Percentiles rank a stretch among this genome's conserved stretches.
Conservation (phyloP, 2,113 vertebrate species). For the Austrofundulus limnaeus region DNA sequence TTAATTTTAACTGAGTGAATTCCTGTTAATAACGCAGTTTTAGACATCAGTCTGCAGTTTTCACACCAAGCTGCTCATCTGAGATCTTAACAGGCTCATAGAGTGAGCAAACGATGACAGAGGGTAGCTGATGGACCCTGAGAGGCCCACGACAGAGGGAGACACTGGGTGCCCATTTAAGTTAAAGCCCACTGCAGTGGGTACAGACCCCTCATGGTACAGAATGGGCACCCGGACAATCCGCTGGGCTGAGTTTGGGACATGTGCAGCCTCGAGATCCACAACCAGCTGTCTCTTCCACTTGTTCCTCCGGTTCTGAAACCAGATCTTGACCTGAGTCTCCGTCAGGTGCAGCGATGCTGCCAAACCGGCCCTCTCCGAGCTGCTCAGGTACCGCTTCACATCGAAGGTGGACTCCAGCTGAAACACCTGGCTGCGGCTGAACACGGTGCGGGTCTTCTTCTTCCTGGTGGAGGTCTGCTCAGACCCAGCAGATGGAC, state of each 20-base stretch:
- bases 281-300: slow-evolving; percentile 92
- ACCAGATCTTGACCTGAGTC: slow-evolving; percentile 94
- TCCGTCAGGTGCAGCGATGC: slow-evolving; percentile 87
- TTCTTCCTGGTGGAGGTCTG: slow-evolving; percentile 78
- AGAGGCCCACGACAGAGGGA: slow-evolving; percentile 79
- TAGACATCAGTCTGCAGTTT: slow-evolving; percentile 7
- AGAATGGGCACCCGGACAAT: slow-evolving; percentile 91
- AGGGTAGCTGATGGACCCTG: slow-evolving; percentile 82
- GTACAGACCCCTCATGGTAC: slow-evolving; percentile 85
- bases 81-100: slow-evolving; percentile 85
- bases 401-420: slow-evolving; percentile 89
- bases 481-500: slow-evolving; percentile 55
- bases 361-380: slow-evolving; percentile 85
- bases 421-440: slow-evolving; percentile 89
- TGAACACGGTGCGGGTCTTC: slow-evolving; percentile 91
- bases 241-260: slow-evolving; percentile 84
- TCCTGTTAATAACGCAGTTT: slow-evolving; percentile 9
- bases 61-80: slow-evolving; percentile 91
- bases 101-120: slow-evolving; percentile 86
- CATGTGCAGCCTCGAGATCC: slow-evolving; percentile 85
- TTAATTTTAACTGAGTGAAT: slow-evolving; percentile 30
- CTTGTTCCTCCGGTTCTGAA: slow-evolving; percentile 90
- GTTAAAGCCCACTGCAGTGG: slow-evolving; percentile 75
- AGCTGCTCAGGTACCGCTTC: slow-evolving; percentile 89
- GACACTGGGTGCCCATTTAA: slow-evolving; percentile 81